These are phyloP conservation scores for Arizona elegans DNA, from an alignment of 2,113 vertebrate species.

Conservation along the genomic window DNA sequence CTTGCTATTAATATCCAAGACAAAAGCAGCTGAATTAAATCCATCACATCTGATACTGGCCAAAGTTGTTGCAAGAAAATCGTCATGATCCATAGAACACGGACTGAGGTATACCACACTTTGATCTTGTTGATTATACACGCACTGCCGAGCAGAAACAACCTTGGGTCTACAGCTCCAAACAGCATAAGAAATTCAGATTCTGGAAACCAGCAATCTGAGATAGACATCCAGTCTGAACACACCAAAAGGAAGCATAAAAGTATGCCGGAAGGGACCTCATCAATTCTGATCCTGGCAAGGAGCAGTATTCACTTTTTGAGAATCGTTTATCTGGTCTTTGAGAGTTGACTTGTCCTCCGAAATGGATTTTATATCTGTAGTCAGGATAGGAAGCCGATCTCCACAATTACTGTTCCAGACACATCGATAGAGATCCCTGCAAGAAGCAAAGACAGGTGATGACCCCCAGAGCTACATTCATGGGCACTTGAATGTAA, in stretches of 20 bases:
- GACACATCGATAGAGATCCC: slow-evolving; percentile 84
- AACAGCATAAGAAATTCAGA: no score
- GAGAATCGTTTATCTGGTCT: background rate
- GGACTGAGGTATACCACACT: no score
- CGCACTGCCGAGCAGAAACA: background rate
- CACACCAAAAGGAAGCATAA: background rate
- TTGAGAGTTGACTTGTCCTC: background rate
- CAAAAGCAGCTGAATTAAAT: background rate
- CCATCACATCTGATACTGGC: background rate
- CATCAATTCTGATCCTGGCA: background rate
- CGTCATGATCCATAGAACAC: background rate
- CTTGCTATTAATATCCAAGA: background rate
- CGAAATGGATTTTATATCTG: background rate
- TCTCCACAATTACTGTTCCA: slow-evolving; percentile 83
- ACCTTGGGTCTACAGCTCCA: background rate
- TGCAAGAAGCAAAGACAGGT: slow-evolving; percentile 38
- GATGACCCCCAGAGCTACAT: background rate
- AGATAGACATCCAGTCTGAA: background rate
- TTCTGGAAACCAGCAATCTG: background rate
- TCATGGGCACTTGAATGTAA: no score
- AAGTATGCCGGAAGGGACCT: background rate
- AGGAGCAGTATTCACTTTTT: background rate
- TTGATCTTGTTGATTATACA: background rate
- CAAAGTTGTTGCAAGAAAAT: background rate
- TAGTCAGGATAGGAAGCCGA: slow-evolving; percentile 67